Conservation (phyloP, 2,113 vertebrate genomes). For the western clawed frog (Xenopus tropicalis) region UCB_Xtro_10.0 CM004452.2:35822501-35823000, state of each 20-base stretch:
- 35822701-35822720: not conserved
- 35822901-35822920: too few species aligned
- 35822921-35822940: too few species aligned
- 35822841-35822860: too few species aligned
- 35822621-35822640: not conserved
- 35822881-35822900: too few species aligned
- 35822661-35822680: not conserved
- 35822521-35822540: constrained; percentile 16
- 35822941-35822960: too few species aligned
- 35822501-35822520: not conserved
- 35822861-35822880: too few species aligned
- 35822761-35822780: not conserved
- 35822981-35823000: too few species aligned
- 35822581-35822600: constrained; percentile 6
- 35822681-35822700: not conserved
- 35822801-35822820: not conserved
- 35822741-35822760: not conserved
- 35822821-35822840: too few species aligned
- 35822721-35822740: not conserved
- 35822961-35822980: too few species aligned
- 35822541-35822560: constrained; percentile 5
- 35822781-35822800: not conserved
- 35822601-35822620: not conserved
- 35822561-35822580: constrained; percentile 10
- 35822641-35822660: constrained; percentile 6